Conservation (phyloP, 2,113 vertebrate species). For the Anas platyrhynchos region DNA sequence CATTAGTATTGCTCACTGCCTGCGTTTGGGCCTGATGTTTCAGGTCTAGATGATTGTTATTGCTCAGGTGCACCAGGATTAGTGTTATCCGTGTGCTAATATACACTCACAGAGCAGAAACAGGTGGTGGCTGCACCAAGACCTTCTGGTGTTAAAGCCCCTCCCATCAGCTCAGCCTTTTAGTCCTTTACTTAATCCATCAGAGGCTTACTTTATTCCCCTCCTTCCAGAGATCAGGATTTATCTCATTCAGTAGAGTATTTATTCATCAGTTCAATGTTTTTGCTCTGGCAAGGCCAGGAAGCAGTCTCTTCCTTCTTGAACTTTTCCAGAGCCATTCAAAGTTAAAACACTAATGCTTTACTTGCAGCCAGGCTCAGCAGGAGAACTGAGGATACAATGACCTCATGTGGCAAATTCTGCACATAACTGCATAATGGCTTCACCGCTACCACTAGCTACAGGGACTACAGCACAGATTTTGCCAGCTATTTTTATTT, state of each 20-base stretch:
- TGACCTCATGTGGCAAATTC: constrained; percentile 60
- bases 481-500: not conserved
- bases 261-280: constrained; percentile 34
- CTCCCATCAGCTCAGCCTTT: not conserved
- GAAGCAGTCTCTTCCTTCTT: not conserved
- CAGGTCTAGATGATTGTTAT: not conserved
- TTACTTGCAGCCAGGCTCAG: not conserved
- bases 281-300: not conserved
- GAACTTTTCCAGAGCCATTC: not conserved
- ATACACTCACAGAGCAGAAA: not conserved
- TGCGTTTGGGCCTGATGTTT: accelerated
- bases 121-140: constrained; percentile 15
- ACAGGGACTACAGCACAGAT: not conserved
- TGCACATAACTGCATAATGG: not conserved
- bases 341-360: not conserved
- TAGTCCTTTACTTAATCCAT: constrained; percentile 15
- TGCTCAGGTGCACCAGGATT: not conserved
- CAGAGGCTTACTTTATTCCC: not conserved
- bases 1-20: not conserved
- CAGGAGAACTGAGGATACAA: not conserved
- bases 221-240: not conserved
- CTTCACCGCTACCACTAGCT: accelerated
- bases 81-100: constrained; percentile 39
- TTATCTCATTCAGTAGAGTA: not conserved
- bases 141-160: not conserved